A percentile compares a stretch with the other conserved stretches of the same genome.
phyloP scores from a whole-genome alignment of 2,113 vertebrate species.

The Aegypius monachus region DNA sequence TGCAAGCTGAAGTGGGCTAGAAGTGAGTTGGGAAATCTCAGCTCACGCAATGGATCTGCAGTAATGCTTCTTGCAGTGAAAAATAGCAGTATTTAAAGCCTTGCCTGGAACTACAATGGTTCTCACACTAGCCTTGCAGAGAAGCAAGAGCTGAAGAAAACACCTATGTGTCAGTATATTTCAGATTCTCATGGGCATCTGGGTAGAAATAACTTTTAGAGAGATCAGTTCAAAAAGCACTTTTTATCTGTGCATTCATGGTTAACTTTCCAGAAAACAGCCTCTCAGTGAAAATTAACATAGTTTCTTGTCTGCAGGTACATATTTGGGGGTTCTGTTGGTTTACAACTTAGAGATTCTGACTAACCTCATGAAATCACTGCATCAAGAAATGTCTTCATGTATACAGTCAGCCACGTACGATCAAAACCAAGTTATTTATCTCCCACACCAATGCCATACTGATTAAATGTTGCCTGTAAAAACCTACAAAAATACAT shows the following conservation, averaged over 20 bases:
- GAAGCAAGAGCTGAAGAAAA: constrained; percentile 18
- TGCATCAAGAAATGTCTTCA: neutral
- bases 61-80: neutral
- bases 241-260: neutral
- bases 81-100: constrained; percentile 11
- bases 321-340: neutral
- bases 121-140: neutral
- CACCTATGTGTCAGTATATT: neutral
- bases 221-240: neutral
- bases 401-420: neutral
- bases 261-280: neutral
- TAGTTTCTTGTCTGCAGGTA: neutral
- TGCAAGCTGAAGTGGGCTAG: neutral
- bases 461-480: neutral
- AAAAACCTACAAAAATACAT: neutral
- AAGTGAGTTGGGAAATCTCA: constrained; percentile 12
- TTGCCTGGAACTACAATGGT: neutral
- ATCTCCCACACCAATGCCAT: neutral
- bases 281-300: neutral
- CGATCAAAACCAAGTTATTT: neutral
- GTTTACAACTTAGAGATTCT: neutral
- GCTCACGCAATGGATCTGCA: neutral
- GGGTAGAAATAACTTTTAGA: neutral
- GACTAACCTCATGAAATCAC: neutral
- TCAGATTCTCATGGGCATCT: neutral